phyloP scores from a whole-genome alignment of 64 coral and sea anemone species.

The Stichodactyla helianthus region DNA sequence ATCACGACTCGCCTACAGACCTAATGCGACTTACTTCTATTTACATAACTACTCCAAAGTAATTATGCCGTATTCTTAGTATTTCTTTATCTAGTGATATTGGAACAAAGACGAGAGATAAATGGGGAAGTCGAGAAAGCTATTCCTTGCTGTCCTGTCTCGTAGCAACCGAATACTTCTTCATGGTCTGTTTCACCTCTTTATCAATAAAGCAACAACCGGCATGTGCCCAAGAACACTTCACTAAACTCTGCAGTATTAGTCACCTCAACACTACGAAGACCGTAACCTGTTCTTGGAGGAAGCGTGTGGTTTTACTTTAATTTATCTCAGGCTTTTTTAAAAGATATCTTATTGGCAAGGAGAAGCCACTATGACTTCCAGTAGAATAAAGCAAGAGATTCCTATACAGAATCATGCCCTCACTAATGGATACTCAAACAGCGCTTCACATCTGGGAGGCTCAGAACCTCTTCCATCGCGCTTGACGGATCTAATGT shows the following conservation, averaged over 20 bases:
- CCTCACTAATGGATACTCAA: neutral
- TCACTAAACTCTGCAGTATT: neutral
- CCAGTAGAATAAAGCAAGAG: neutral
- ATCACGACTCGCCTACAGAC: neutral
- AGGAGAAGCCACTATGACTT: neutral
- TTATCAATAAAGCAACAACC: neutral
- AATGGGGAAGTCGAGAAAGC: neutral
- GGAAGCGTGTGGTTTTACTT: neutral
- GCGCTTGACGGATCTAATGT: constrained; percentile 31
- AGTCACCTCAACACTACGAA: neutral
- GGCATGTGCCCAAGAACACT: neutral
- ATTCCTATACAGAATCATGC: neutral
- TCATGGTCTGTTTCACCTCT: neutral
- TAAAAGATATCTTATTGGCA: neutral
- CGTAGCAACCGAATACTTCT: constrained; percentile 1
- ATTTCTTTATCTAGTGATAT: neutral
- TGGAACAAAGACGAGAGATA: neutral
- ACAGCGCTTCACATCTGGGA: neutral
- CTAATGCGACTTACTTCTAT: neutral
- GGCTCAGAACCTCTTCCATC: neutral
- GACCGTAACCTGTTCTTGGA: neutral
- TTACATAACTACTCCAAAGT: neutral
- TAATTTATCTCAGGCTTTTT: neutral
- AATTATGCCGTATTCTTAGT: neutral
- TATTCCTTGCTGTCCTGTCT: neutral